Conservation (phyloP, 2,888 invertebrate genomes). For the Diadegma fenestrale region DNA sequence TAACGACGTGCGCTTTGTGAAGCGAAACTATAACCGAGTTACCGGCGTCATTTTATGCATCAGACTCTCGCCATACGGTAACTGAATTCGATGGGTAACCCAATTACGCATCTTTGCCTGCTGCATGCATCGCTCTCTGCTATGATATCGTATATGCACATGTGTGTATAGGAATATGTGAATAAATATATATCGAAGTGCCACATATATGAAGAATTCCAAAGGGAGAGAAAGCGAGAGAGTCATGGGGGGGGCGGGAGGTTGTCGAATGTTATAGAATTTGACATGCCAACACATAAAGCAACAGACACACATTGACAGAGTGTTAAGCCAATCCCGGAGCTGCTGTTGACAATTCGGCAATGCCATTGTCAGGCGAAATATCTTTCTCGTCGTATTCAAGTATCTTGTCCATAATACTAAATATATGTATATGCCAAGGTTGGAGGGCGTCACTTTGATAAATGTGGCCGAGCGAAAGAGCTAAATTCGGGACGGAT, state of each 20-base stretch:
- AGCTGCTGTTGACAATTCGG: constrained; percentile 35
- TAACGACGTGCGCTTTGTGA: constrained; percentile 84
- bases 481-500: background rate
- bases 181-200: background rate
- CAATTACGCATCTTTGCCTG: constrained; percentile 84
- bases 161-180: constrained; percentile 30
- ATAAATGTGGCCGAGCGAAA: constrained; percentile 51
- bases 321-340: constrained; percentile 64
- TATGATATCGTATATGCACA: constrained; percentile 67
- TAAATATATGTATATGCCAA: constrained; percentile 21
- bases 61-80: constrained; percentile 84
- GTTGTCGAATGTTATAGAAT: constrained; percentile 5
- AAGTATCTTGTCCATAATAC: background rate
- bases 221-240: background rate
- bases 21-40: constrained; percentile 84
- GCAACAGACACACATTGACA: constrained; percentile 64
- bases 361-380: constrained; percentile 30
- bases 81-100: constrained; percentile 85
- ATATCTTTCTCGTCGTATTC: constrained; percentile 23
- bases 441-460: constrained; percentile 58
- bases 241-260: background rate
- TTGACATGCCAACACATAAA: constrained; percentile 9
- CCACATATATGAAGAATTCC: background rate
- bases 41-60: constrained; percentile 84
- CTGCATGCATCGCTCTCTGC: constrained; percentile 63